Percentiles rank a stretch among this genome's conserved stretches.
Evolutionary conservation across 1,140 invertebrate genomes (phyloP).

Genomic region (Melanaphis sacchari): DNA sequence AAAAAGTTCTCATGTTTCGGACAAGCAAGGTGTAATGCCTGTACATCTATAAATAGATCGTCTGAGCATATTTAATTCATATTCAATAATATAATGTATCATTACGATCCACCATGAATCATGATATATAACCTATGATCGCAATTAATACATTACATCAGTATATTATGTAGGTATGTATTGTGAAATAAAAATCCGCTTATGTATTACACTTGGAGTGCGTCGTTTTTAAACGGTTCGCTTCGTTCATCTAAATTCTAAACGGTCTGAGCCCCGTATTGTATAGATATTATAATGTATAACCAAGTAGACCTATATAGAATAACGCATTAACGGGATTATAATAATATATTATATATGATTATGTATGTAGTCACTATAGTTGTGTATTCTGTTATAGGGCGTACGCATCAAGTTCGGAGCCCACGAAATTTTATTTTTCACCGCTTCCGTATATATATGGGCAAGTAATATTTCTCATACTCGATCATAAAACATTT

Average conservation of each 20-base stretch:
- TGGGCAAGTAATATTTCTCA: neutral
- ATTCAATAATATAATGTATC: neutral
- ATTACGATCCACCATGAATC: neutral
- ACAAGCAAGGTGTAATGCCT: neutral
- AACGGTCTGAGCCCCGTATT: neutral
- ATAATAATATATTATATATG: neutral
- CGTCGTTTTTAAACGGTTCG: too few relatives aligned
- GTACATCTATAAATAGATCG: too few relatives aligned
- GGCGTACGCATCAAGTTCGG: neutral
- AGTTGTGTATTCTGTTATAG: neutral
- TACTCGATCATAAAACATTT: conserved; percentile 10
- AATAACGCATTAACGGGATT: neutral
- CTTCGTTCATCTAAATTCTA: too few relatives aligned
- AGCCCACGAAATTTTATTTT: neutral
- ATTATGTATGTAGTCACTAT: neutral
- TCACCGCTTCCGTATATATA: neutral
- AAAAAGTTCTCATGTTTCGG: neutral
- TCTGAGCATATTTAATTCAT: too few relatives aligned
- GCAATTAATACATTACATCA: neutral
- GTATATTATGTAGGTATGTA: neutral
- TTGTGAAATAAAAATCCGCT: neutral
- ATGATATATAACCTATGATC: neutral
- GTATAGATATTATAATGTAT: neutral
- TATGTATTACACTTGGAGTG: too few relatives aligned
- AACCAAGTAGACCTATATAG: neutral